Evolutionary conservation across 2,888 invertebrate genomes (phyloP), one percentile per base, ranked within the genome.

Genomic region (Cerastis leucographa): DNA sequence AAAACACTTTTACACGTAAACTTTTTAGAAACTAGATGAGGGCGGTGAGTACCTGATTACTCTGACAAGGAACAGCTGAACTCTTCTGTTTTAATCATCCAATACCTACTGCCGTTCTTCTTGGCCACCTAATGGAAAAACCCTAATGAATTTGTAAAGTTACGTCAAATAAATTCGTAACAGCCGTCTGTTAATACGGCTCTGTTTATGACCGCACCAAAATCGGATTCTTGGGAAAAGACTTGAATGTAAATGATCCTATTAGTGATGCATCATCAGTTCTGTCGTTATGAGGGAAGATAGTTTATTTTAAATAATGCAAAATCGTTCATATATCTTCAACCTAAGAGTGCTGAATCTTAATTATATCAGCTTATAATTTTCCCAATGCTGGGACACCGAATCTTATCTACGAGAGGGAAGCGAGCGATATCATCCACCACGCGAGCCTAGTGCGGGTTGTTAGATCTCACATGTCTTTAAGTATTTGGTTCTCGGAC

Each of bases 151-250:
- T 56, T 29, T 1, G 29, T 4, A 19, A 19, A 1, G 35, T 61
- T 29, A 65, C 44, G 14, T 3, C 17, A 44, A 25, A 83, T 19
- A 35, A 6, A 19, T 40, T 69, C 51, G 51, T 65, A 69, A 69
- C 65, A n/a, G 5, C 19, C 7, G 40, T 14, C n/a, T n/a, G 14
- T 29, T 61, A 25, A 59, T 59, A 65, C 40, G 49, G 22, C 14
- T 65, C 4, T 54, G 56, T 77, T 83, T 69, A 80, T 29, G 65
- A 70, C 29, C 83, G 71, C 46, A 71, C 79, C 51, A 78, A 78
- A 83, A 65, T 78, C 8, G 25, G n/a, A 44, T 12, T n/a, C 22
- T 46, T 7, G 8, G 25, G 12, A 7, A 65, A 19, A 59, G 51
- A 70, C 51, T 65, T 61, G 78, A 69, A 61, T 70, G 44, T n/a